Evolutionary conservation across 2,888 invertebrate species (phyloP).

Genomic region (Cordilura impudica): DNA sequence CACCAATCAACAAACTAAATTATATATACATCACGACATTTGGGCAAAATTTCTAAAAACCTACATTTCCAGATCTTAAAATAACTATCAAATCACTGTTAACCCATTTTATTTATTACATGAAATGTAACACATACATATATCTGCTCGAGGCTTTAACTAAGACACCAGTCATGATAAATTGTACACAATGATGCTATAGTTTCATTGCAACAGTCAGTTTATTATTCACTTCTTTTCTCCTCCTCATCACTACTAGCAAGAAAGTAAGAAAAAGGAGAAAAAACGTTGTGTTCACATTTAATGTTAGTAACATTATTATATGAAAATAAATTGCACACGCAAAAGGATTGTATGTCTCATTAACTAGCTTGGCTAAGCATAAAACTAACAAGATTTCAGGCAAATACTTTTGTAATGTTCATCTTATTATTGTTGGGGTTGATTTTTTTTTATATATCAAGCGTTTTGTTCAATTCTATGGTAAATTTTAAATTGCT

Average conservation of each 20-base stretch:
- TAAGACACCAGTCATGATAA: constrained; percentile 51
- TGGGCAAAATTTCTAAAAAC: too few relatives aligned
- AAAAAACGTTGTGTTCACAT: not conserved
- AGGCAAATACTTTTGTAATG: constrained; percentile 40
- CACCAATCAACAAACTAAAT: too few relatives aligned
- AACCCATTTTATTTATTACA: not conserved
- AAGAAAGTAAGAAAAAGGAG: not conserved
- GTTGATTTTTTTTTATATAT: not conserved
- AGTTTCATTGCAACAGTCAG: constrained; percentile 20
- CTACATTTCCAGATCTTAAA: too few relatives aligned
- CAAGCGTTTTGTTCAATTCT: not conserved
- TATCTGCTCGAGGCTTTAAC: constrained; percentile 40
- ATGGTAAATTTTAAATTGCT: constrained; percentile 31
- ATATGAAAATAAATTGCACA: constrained; percentile 55
- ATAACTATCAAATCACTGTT: constrained; percentile 52
- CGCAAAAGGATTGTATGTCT: constrained; percentile 55
- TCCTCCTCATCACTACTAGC: not conserved
- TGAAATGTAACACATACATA: not conserved
- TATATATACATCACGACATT: too few relatives aligned
- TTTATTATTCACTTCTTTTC: not conserved
- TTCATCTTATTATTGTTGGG: constrained; percentile 8
- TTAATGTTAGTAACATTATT: constrained; percentile 17
- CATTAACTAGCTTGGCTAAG: constrained; percentile 59
- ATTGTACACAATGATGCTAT: constrained; percentile 33
- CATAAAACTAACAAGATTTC: constrained; percentile 58